These are phyloP conservation scores for Mungos mungo DNA, from an alignment of 2,113 vertebrate species.

Conservation along the genomic window DNA sequence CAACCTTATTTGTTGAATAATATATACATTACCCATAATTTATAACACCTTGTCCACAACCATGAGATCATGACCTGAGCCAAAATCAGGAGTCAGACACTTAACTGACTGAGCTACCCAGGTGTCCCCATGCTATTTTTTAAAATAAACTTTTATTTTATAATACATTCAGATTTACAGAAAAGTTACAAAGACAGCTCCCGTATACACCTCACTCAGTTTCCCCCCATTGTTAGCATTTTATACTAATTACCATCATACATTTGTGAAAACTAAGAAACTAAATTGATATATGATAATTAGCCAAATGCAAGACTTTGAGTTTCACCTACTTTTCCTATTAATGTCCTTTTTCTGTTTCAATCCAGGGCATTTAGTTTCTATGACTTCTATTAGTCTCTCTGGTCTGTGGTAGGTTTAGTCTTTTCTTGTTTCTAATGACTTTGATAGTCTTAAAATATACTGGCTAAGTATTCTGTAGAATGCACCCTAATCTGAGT, in stretches of 20 bases:
- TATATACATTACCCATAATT: not conserved
- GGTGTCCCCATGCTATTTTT: not conserved
- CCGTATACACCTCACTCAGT: no score
- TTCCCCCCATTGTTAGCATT: not conserved
- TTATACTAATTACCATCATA: not conserved
- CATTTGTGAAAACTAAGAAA: not conserved
- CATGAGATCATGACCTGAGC: no score
- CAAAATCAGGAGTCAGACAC: no score
- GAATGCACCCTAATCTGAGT: not conserved
- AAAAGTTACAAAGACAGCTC: not conserved
- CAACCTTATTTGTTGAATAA: not conserved
- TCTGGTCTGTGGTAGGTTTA: not conserved
- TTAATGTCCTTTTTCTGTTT: not conserved
- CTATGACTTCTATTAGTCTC: not conserved
- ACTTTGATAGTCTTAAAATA: not conserved
- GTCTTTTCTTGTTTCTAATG: not conserved
- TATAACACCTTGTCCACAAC: not conserved
- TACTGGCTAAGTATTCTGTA: not conserved
- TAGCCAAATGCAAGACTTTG: not conserved
- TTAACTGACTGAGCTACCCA: no score
- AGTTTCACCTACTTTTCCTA: not conserved
- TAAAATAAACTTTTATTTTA: constrained; percentile 1
- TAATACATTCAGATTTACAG: not conserved
- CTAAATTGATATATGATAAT: not conserved
- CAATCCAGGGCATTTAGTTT: not conserved